Evolutionary conservation across 2,888 invertebrate species (phyloP), one percentile per base, ranked within the genome.

Genomic region (Carcina quercana): DNA sequence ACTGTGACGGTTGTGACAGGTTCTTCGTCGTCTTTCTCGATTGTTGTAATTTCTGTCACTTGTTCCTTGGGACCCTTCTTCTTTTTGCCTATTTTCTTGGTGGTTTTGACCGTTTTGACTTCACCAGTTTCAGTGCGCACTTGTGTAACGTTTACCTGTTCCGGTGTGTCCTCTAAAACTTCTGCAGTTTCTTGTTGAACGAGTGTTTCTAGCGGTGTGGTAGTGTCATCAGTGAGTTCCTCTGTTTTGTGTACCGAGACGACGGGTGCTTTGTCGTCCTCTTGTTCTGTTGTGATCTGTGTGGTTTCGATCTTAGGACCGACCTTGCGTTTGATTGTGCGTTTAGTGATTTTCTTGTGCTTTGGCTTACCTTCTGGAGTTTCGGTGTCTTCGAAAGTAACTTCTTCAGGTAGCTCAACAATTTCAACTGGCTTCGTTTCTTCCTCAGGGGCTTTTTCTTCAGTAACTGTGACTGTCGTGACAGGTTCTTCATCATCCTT

Each of bases 401-500:
- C 30, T 22, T 40, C 38, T 14, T 40, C 40, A 1, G 38, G 40
- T 2, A 69, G 38, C 31, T 74, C 47, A 2, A 40, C 10, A 0
- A 33, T 30, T 35, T 50, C 34, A 21, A 28, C 15, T 13, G 40
- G 30, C 27, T 35, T 10, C 50, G 35, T 68, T 45, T 78, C 71
- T 34, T 65, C 38, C 3, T 72, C 57, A 8, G 6, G 6, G 5
- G 38, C 15, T 27, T 3, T 25, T 14, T 38, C 29, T 36, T 50
- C 37, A 7, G 50, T 30, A 44, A 47, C 41, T 1, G 43, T 36
- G 0, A 73, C 58, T 0, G 63, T 69, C 0, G 63, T 68, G 1
- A 64, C 46, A 0, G 71, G 66, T 1, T 44, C 48, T 29, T 72
- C 61, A 13, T 65, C 70, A 2, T 74, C 69, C 33, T 71, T 68